Evolutionary conservation across 2,888 invertebrate genomes (phyloP), one percentile per base, ranked within the genome.

Genomic region (Pterostichus madidus): DNA sequence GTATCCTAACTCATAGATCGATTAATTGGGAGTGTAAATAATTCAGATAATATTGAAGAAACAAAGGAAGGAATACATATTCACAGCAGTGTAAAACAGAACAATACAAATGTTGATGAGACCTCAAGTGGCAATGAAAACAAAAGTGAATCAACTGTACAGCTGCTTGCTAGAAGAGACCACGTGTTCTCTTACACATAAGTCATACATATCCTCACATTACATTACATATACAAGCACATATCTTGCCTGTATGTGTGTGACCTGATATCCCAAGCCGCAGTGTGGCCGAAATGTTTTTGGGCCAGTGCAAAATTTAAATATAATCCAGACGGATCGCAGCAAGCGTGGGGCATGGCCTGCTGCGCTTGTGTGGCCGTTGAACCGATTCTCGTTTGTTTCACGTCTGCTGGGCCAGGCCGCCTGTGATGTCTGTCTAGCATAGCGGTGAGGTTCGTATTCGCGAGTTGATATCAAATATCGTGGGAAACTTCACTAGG

Each of bases 271-370:
- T 46, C 5, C 46, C 15, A 15, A 8, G n/a, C n/a, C 13, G 44
- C 71, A 39, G 46, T 15, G 13, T 32, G 56, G 39, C 61, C 49
- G 79, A 46, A 64, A 61, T 59, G 80, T 68, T 80, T 80, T 80
- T 80, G 53, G 80, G 80, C 46, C 80, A 80, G 68, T 80, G 68
- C 80, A 61, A 80, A 80, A 68, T 80, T 80, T 80, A 80, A 80
- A 80, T 80, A 80, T 80, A 80, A 71, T 68, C 80, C 80, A 80
- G 80, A 80, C 80, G 61, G 49, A 64, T 64, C 79, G 64, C 46
- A 32, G 17, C 59, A 17, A 10, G 31, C 59, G 17, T 24, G 59
- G 68, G 35, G 44, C 44, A 46, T 24, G 44, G 71, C 71, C 71
- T 46, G 39, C 68, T 64, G 79, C 46, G 59, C 10, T 31, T 79